These are phyloP conservation scores for Nerophis lumbriciformis DNA, from an alignment of 2,113 vertebrate genomes.

Conservation along the genomic window DNA sequence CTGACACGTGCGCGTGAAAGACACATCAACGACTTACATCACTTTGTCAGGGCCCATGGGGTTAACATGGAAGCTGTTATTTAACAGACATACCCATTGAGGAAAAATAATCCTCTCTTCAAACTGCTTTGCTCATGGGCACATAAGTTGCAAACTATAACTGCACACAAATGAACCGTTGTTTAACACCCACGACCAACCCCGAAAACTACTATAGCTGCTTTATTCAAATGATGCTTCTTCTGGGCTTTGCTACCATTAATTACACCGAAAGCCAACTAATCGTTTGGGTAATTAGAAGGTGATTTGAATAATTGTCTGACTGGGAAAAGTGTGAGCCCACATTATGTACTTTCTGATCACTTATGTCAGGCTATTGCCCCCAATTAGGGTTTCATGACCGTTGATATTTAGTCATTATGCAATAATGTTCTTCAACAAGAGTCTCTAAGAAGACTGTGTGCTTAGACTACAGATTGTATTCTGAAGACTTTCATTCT, in stretches of 20 bases:
- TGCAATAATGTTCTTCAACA: not conserved
- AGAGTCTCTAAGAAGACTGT: not conserved
- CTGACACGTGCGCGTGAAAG: no score
- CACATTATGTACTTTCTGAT: conserved; percentile 37
- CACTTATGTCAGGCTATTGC: conserved; percentile 22
- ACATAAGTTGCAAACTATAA: conserved; percentile 21
- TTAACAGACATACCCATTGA: conserved; percentile 19
- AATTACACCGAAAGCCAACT: conserved; percentile 57
- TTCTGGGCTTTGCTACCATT: conserved; percentile 41
- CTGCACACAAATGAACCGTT: conserved; percentile 29
- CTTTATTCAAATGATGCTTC: conserved; percentile 39
- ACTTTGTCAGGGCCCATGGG: not conserved
- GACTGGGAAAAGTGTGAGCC: conserved; percentile 34
- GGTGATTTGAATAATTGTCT: conserved; percentile 55
- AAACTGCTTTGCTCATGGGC: conserved; percentile 12
- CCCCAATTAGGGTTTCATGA: conserved; percentile 18
- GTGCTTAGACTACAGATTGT: not conserved
- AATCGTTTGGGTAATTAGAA: conserved; percentile 55
- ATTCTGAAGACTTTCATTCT: conserved; percentile 20
- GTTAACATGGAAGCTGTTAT: not conserved
- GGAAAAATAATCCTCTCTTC: conserved; percentile 5
- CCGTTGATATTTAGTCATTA: conserved; percentile 22
- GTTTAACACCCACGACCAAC: not conserved
- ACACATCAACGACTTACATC: not conserved
- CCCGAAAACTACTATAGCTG: conserved; percentile 25